Evolutionary conservation across 2,797 vertebrate genomes (phyloP), one percentile per base, ranked within the genome.

Genomic region (Semaprochilodus insignis): DNA sequence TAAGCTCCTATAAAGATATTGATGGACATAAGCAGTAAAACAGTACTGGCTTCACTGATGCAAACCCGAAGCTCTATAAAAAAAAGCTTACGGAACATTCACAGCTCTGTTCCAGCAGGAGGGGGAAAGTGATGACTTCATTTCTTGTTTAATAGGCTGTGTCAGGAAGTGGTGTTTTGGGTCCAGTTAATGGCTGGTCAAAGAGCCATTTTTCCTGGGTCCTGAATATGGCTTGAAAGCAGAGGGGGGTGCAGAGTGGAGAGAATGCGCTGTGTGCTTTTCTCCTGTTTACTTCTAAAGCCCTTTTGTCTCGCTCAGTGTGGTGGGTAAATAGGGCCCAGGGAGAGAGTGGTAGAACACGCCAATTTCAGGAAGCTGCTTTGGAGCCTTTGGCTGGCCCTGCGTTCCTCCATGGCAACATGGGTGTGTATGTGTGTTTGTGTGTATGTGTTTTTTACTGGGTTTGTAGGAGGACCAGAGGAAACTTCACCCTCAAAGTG

Each of bases 241-340:
- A 78, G 71, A 36, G 40, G 65, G 73, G 27, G 51, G 60, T 62
- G 66, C 62, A 55, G 44, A 51, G 55, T 54, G 80, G 51, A 59
- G 69, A 73, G 79, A 85, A 80, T 57, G 81, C 19, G 19, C 71
- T 77, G 54, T 78, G 62, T 65, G 69, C 76, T 66, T 69, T 75
- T 72, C 62, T 85, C 27, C 67, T 69, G 78, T 88, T 86, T 88
- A 85, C 59, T 86, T 85, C 85, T 80, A 88, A 79, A 62, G 75
- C 80, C 81, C 78, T 79, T 88, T 78, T 80, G 59, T 81, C 77
- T 72, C 31, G 67, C 62, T 77, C 75, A 73, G 75, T 77, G 55
- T 36, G 67, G 67, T 23, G 81, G 78, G 81, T 83, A 80, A 85
- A 83, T 60, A 78, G 75, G 40, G 62, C 77, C 10, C 77, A 52